Evolutionary conservation across 2,797 vertebrate species (phyloP).

Genomic region (Mareca strepera): DNA sequence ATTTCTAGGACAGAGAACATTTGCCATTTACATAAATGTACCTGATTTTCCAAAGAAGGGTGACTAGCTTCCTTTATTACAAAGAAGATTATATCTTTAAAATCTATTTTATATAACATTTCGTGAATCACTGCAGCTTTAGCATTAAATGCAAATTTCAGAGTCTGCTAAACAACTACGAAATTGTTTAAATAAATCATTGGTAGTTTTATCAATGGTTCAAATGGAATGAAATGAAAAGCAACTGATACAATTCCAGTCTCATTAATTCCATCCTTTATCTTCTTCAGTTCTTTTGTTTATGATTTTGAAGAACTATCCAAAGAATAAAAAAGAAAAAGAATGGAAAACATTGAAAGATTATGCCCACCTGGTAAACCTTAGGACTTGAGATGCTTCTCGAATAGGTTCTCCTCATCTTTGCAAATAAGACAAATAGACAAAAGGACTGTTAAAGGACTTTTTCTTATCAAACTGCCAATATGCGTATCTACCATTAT

Average conservation of each 20-base stretch:
- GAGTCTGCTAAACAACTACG: neutral
- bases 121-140: neutral
- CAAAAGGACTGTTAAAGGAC: neutral
- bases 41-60: neutral
- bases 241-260: neutral
- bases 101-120: neutral
- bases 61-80: neutral
- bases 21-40: neutral
- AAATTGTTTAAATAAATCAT: neutral
- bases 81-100: neutral
- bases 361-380: neutral
- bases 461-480: neutral
- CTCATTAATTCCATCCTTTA: neutral
- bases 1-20: neutral
- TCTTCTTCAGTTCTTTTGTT: neutral
- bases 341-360: neutral
- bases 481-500: neutral
- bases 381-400: neutral
- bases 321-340: neutral
- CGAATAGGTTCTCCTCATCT: neutral
- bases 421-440: neutral
- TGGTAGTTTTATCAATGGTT: neutral
- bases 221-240: neutral
- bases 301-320: neutral
- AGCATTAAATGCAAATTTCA: neutral